phyloP scores from a whole-genome alignment of 1,140 invertebrate genomes.

The Pseudomyrmex gracilis region DNA sequence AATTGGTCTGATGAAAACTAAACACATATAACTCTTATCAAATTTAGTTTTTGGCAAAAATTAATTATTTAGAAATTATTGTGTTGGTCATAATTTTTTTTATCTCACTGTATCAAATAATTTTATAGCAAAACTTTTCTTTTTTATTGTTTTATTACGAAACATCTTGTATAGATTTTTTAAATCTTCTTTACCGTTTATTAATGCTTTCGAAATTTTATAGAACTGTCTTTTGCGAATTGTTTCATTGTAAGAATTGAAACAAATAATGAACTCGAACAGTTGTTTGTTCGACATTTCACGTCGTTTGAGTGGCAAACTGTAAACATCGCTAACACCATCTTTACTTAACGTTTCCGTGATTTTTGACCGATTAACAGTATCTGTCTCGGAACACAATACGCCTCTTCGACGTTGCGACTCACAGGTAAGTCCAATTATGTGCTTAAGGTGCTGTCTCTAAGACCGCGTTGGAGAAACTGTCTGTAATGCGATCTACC shows the following conservation, averaged over 20 bases:
- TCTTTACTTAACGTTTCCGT: constrained; percentile 46
- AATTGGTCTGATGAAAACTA: not conserved
- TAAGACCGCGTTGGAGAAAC: constrained; percentile 17
- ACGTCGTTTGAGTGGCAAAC: not conserved
- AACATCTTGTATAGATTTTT: not conserved
- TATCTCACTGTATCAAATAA: not conserved
- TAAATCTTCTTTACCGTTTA: not conserved
- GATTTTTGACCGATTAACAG: constrained; percentile 69
- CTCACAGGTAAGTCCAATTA: constrained; percentile 64
- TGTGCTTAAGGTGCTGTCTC: constrained; percentile 15
- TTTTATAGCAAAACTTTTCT: not conserved
- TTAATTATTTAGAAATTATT: not conserved
- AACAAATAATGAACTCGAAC: not conserved
- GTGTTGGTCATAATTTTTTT: not conserved
- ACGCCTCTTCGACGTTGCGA: constrained; percentile 16
- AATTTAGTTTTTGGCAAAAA: not conserved
- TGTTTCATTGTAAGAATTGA: constrained; percentile 3
- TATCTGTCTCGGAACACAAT: constrained; percentile 41
- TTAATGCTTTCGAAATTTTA: not conserved
- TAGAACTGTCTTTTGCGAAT: not conserved
- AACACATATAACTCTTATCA: not conserved
- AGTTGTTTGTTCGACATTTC: not conserved
- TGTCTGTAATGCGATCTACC: constrained; percentile 26
- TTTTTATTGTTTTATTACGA: not conserved
- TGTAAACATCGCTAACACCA: constrained; percentile 12